Evolutionary conservation across 2,888 invertebrate species (phyloP), one percentile per base, ranked within the genome.

Genomic region (Agriopis aurantiaria): DNA sequence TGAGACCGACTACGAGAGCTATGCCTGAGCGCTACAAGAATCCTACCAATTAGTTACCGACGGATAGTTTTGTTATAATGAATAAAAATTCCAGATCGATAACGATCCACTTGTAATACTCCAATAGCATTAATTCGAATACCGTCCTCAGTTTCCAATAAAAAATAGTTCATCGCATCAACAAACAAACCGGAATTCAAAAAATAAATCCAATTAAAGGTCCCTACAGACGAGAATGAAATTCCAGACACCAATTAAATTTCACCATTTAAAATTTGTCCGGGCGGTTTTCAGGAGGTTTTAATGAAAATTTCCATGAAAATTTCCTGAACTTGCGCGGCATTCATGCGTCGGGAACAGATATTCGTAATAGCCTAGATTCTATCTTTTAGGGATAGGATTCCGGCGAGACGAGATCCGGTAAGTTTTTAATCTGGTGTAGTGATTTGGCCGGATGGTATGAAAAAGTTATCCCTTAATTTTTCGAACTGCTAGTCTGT

Each of bases 161-260:
- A 56, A 40, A 69, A 69, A 69, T 61, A 65, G 60, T 61, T 61
- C 57, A 9, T 14, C 55, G 61, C 14, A 56, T 63, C 63, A 71
- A 59, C 70, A 71, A 63, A n/a, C 64, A 61, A 41, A 45, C 17
- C 52, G 55, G 55, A 59, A 45, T 62, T 74, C 69, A 65, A 72
- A 74, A 77, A 77, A 74, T 74, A 76, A 77, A 77, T 73, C 74
- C 77, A 77, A 77, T 77, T 75, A 75, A 68, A 68, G 58, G 41
- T 51, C 51, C 68, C 71, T 68, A 74, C 69, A 73, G 75, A 61
- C 56, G 48, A 49, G 71, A 72, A 72, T 70, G 71, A 70, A 71
- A 72, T 67, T 74, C 75, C 75, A 67, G 77, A 75, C 77, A 77
- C 78, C 81, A 83, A 83, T 83, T 83, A 82, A 82, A 82, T 77